phyloP scores from a whole-genome alignment of 1,140 invertebrate species.

The Dryas iulia region DNA sequence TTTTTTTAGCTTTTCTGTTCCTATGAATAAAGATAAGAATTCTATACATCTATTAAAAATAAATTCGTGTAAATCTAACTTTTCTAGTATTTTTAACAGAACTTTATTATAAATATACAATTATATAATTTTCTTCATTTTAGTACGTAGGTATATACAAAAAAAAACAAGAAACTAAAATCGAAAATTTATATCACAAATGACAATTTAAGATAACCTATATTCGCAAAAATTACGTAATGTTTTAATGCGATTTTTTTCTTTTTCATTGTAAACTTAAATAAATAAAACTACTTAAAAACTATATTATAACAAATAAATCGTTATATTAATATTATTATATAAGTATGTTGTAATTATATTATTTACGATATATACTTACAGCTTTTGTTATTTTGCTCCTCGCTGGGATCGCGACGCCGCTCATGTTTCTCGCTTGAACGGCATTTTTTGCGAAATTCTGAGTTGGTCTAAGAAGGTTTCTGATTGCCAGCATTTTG shows the following conservation, averaged over 20 bases:
- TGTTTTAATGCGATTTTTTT: background rate
- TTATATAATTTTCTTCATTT: background rate
- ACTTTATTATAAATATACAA: background rate
- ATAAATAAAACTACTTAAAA: background rate
- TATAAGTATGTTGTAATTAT: background rate
- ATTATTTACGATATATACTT: conserved; percentile 36
- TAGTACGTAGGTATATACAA: no score
- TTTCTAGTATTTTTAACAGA: no score
- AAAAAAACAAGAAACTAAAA: background rate
- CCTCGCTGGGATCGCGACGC: conserved; percentile 49
- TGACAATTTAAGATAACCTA: conserved; percentile 26
- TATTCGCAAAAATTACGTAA: conserved; percentile 43
- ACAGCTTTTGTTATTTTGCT: conserved; percentile 59
- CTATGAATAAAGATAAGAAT: no score
- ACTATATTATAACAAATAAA: background rate
- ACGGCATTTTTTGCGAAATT: conserved; percentile 54
- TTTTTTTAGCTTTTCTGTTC: no score
- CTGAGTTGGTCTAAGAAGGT: conserved; percentile 48
- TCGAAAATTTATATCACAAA: background rate
- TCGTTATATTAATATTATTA: background rate
- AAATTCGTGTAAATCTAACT: no score
- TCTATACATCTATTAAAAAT: no score
- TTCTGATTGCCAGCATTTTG: conserved; percentile 64
- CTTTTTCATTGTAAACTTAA: background rate
- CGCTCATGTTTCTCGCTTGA: conserved; percentile 63